A percentile compares a stretch with the other conserved stretches of the same genome.
Evolutionary conservation across 1,140 invertebrate species (phyloP).

Genomic region (Achroia grisella): DNA sequence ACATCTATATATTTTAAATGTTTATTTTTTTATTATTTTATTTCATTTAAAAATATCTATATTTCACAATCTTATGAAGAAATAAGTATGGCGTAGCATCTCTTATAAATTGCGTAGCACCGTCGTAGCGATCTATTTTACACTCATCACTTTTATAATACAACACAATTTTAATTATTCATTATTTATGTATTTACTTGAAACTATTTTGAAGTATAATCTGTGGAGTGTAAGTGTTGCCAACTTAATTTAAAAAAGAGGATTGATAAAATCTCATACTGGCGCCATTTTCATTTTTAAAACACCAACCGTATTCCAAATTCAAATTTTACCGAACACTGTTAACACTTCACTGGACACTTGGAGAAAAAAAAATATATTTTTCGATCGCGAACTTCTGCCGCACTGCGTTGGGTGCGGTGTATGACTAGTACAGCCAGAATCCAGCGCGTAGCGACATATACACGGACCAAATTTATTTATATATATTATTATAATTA

Average conservation of each 20-base stretch:
- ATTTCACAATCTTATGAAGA: too few species aligned
- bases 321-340: conserved; percentile 32
- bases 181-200: conserved; percentile 2
- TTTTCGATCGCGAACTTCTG: conserved; percentile 28
- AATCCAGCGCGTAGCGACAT: conserved; percentile 26
- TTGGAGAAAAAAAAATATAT: conserved; percentile 14
- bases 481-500: conserved; percentile 56
- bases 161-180: conserved; percentile 3
- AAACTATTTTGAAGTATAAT: conserved; percentile 12
- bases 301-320: conserved; percentile 50
- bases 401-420: conserved; percentile 41
- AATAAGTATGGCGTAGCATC: conserved; percentile 11
- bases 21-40: too few species aligned
- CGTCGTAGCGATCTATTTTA: conserved; percentile 33
- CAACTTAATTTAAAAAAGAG: conserved; percentile 16
- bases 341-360: conserved; percentile 46
- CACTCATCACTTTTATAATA: conserved; percentile 1
- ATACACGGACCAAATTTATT: conserved; percentile 38
- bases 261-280: conserved; percentile 41
- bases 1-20: too few species aligned
- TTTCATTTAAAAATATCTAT: too few species aligned
- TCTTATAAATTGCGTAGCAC: conserved; percentile 27
- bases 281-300: conserved; percentile 40
- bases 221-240: conserved; percentile 34
- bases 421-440: conserved; percentile 32